Conservation (phyloP, 2,797 vertebrate genomes). For the Galaxias olidus region DNA sequence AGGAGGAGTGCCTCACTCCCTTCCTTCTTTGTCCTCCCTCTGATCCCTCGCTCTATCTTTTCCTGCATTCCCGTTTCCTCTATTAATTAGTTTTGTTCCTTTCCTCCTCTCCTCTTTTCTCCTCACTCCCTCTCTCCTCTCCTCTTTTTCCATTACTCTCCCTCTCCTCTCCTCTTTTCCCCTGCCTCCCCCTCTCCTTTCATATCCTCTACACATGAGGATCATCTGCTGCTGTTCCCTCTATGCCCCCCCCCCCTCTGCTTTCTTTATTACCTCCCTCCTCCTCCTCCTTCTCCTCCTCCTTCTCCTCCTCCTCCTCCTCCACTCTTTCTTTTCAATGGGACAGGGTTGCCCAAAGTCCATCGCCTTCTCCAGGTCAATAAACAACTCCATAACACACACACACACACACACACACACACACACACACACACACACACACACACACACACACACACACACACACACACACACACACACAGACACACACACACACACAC, state of each 20-base stretch:
- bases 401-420: neutral
- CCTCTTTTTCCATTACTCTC: too few relatives aligned
- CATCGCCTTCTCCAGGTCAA: slow-evolving; percentile 66
- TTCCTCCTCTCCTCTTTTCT: slow-evolving; percentile 35
- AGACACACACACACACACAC: slow-evolving; percentile 41
- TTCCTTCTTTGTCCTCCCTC: too few relatives aligned
- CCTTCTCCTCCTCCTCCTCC: slow-evolving; percentile 50
- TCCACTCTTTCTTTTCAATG: neutral
- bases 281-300: slow-evolving; percentile 48
- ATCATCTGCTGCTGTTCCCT: too few relatives aligned
- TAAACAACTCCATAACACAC: slow-evolving; percentile 68
- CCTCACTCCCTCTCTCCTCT: too few relatives aligned
- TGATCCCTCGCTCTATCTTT: too few relatives aligned
- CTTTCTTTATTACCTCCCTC: slow-evolving; percentile 20
- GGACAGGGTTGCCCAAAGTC: slow-evolving; percentile 43
- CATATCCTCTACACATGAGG: too few relatives aligned
- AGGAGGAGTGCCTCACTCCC: too few relatives aligned
- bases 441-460: slow-evolving; percentile 17
- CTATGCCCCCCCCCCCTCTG: too few relatives aligned
- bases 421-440: neutral
- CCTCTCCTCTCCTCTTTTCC: neutral
- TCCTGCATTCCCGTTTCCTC: slow-evolving; percentile 4
- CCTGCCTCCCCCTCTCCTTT: too few relatives aligned
- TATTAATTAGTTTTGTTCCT: slow-evolving; percentile 48
- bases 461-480: slow-evolving; percentile 9